Conservation (phyloP, 2,113 vertebrate genomes). For the Probosciger aterrimus region DNA sequence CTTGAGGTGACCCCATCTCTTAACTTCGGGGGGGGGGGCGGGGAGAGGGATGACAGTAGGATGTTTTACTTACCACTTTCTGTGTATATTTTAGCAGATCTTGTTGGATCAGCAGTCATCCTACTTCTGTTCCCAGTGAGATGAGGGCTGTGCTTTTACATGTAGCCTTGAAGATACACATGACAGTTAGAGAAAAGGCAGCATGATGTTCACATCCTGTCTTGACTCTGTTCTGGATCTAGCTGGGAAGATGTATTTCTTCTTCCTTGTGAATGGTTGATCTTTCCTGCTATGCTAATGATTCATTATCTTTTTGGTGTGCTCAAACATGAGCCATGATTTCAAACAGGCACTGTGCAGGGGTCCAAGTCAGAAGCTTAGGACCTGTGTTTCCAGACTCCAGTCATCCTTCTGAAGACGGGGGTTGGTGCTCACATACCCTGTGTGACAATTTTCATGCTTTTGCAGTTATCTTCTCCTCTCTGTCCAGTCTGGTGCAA, state of each 20-base stretch:
- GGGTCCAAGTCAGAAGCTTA: not conserved
- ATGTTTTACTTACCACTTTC: too few relatives aligned
- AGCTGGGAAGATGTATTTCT: not conserved
- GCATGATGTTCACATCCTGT: not conserved
- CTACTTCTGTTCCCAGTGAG: not conserved
- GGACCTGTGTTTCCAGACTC: not conserved
- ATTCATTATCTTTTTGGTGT: not conserved
- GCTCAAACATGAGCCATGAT: rapidly evolving
- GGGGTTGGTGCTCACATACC: not conserved
- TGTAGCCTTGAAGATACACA: not conserved
- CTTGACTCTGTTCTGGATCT: too few relatives aligned
- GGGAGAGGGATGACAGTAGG: not conserved
- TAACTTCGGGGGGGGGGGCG: too few relatives aligned
- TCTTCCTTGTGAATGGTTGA: not conserved
- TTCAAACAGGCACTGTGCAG: rapidly evolving
- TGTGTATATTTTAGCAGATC: not conserved
- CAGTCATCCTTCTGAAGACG: not conserved
- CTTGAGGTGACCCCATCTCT: not conserved
- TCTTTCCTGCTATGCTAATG: not conserved
- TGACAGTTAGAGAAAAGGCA: not conserved
- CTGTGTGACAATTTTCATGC: not conserved
- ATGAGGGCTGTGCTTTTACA: not conserved
- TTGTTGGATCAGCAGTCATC: not conserved
- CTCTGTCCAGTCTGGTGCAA: not conserved
- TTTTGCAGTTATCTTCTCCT: not conserved